Evolutionary conservation across 2,888 invertebrate species (phyloP), one percentile per base, ranked within the genome.

Genomic region (Caenorhabditis imperialis): DNA sequence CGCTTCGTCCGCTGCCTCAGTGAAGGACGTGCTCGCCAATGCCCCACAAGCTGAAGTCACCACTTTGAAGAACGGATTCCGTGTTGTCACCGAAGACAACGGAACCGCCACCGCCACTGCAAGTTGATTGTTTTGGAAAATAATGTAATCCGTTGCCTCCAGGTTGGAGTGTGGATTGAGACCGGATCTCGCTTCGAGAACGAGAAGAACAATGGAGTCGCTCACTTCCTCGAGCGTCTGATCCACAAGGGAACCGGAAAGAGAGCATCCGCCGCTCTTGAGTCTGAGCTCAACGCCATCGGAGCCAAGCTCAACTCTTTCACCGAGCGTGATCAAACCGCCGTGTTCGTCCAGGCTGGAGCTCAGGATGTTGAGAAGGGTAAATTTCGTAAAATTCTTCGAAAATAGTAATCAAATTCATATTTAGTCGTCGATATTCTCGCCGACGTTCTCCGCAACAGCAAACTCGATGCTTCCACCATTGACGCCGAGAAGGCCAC

Each of bases 201-300:
- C 77, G 92, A 93, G 57, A 91, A 92, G 84, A 99, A 95, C 89
- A 99, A 99, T 91, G 99, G 99, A 74, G 96, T 96, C 8, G 98
- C 99, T 12, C 97, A 98, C 89, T 98, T 99, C 88, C 92, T 99
- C 89, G 99, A 99, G 91, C 98, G 99, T 90, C 97, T 99, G 96
- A 95, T 96, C 67, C 99, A 99, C 90, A 94, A 93, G 76, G 83
- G 83, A 61, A 83, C 82, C 35, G 81, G 78, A 48, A 82, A 83
- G 78, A 81, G 85, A 63, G 75, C 81, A 18, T 50, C 78, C 22
- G 73, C 73, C 23, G 83, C 86, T 72, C 78, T 86, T 20, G 84
- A 86, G 57, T 65, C 72, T 8, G 86, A 86, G 53, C 75, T 86
- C 35, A 83, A 79, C 23, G 81, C 84, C 42, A 74, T 85, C 58